A percentile compares a stretch with the other conserved stretches of the same genome.
Conservation (phyloP, 2,113 vertebrate species). For the Entelurus aequoreus region DNA sequence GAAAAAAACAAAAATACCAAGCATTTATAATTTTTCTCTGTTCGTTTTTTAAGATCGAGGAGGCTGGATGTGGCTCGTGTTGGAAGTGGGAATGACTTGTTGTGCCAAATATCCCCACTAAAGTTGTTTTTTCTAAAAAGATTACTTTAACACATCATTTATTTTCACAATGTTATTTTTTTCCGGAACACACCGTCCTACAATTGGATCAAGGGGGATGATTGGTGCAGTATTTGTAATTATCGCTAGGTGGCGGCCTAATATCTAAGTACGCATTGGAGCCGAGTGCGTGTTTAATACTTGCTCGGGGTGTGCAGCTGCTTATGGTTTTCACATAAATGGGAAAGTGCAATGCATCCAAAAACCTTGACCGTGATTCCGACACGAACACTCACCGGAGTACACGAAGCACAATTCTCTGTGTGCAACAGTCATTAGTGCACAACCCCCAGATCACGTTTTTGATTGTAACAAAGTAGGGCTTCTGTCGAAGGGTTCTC, state of each 20-base stretch:
- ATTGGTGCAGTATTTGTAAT: conserved; percentile 76
- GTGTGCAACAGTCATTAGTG: conserved; percentile 33
- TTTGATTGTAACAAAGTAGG: conserved; percentile 21
- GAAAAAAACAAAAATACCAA: conserved; percentile 68
- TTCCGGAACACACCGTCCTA: conserved; percentile 49
- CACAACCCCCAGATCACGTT: conserved; percentile 45
- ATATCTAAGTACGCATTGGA: conserved; percentile 67
- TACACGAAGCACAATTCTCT: conserved; percentile 69
- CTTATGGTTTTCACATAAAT: conserved; percentile 38
- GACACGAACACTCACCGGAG: conserved; percentile 28
- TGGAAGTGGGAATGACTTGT: conserved; percentile 64
- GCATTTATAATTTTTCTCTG: conserved; percentile 61
- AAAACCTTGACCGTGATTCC: conserved; percentile 7
- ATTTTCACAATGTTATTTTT: conserved; percentile 48
- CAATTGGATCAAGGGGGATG: conserved; percentile 54
- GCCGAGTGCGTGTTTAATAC: conserved; percentile 39
- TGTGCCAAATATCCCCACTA: conserved; percentile 61
- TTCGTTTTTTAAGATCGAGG: conserved; percentile 71
- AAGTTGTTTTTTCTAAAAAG: conserved; percentile 47
- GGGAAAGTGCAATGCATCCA: conserved; percentile 15
- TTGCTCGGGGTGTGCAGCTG: conserved; percentile 29
- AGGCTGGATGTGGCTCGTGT: conserved; percentile 75
- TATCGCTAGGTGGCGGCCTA: conserved; percentile 80
- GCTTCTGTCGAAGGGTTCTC: conserved; percentile 11
- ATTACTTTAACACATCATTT: conserved; percentile 55